Evolutionary conservation across 2,113 vertebrate genomes (phyloP), one percentile per base, ranked within the genome.

Genomic region (Hydrolagus affinis): DNA sequence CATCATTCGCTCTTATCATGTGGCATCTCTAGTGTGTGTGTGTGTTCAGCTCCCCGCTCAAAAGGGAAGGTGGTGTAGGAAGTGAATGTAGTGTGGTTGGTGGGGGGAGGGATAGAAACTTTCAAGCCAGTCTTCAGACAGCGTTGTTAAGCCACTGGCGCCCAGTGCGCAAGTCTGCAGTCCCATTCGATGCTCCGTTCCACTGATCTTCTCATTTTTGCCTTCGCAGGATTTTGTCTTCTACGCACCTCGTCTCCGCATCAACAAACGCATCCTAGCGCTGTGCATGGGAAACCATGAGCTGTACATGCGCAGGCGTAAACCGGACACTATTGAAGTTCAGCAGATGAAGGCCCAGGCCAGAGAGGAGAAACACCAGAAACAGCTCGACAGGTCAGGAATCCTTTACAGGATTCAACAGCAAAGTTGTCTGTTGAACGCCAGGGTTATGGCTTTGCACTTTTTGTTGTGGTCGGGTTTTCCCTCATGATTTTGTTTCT

Each of bases 291-390:
- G 97, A 28, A 98, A 98, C 92, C 97, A 98, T 0, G 97, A 98
- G 90, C 94, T 99, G 86, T 99, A 99, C 87, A 99, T 99, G 97
- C 95, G 97, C 86, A 94, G 97, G 15, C 95, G 96, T 86, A 98
- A 98, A 85, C 97, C 97, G 0, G 97, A 99, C 89, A 98, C 97
- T 88, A 99, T 98, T 0, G 97, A 99, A 88, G 97, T 99, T 86
- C 97, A 99, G 90, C 97, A 99, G 92, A 99, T 99, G 97, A 98
- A 98, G 91, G 97, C 97, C 69, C 97, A 99, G 88, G 97, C 97
- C 69, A 93, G 95, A 60, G 97, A 97, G 86, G 97, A 99, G 89
- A 98, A 98, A 88, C 98, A 98, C 69, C 95, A 96, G 91, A 99
- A 98, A 87, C 96, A 98, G 89, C 97, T 98, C 95, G 97, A 98